Evolutionary conservation across 30 jellyfish, hydroid and myxozoan species (phyloP), one percentile per base, ranked within the genome.

Genomic region (Mastigias papua): DNA sequence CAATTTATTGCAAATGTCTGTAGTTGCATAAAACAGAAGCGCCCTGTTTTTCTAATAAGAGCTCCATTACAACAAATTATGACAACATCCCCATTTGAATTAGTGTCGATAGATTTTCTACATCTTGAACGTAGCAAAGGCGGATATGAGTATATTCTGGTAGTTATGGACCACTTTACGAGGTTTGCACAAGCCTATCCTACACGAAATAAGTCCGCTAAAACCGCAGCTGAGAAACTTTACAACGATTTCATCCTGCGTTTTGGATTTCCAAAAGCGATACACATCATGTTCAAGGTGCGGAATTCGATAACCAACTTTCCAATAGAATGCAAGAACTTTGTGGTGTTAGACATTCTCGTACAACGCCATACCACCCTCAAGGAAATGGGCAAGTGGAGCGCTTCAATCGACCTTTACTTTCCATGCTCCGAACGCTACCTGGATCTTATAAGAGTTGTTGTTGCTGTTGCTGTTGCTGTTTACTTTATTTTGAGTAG

Each of bases 301-400:
- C 58, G 1, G 96, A 87, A 68, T 87, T 76, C 37, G 96, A 77
- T 30, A 78, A 87, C 87, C 13, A 35, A 23, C 29, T 87, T 31
- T 87, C 67, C 85, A 1, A 74, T 25, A 20, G 57, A 17, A 34
- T 86, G 15, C 76, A 64, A 61, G 60, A 64, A 29, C 85, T 86
- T 11, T 58, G 86, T 51, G 68, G 66, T 30, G 64, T 86, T 17
- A 76, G 35, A 37, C 77, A 69, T 33, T 77, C 76, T 23, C 91
- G 96, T n/a, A 87, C 87, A 37, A 87, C 81, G 22, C 96, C 91
- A 26, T 87, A 78, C 81, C 92, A 87, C 32, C 96, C 91, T 5
- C 78, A 76, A 31, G 83, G 79, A 10, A 86, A 86, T 48, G 90
- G 91, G 16, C 84, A 75, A 48, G 84, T 61, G 5, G 90, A 87